Conservation (phyloP, 2,888 invertebrate species). For the Eupithecia insigniata region DNA sequence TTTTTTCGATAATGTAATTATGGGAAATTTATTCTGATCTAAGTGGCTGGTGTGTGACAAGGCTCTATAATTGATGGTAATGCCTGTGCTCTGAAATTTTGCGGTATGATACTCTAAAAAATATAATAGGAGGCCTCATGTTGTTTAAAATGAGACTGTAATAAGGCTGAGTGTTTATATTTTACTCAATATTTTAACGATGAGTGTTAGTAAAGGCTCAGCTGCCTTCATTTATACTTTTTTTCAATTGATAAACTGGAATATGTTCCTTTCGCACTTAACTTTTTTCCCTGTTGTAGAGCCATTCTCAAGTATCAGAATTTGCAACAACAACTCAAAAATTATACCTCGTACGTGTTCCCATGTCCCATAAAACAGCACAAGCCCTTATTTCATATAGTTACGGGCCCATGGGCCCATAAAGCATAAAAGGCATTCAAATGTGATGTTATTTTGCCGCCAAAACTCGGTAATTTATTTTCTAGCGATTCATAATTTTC, state of each 20-base stretch:
- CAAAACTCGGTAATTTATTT: constrained; percentile 84
- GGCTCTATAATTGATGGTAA: constrained; percentile 21
- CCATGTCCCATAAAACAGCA: constrained; percentile 77
- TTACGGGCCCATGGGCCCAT: constrained; percentile 75
- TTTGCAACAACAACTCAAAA: constrained; percentile 74
- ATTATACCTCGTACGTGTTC: constrained; percentile 80
- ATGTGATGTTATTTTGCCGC: constrained; percentile 85
- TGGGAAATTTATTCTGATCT: constrained; percentile 79
- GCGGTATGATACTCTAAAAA: not conserved
- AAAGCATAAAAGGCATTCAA: constrained; percentile 85
- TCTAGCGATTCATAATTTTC: constrained; percentile 84
- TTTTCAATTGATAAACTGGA: not conserved
- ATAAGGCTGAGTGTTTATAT: not conserved
- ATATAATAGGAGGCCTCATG: not conserved
- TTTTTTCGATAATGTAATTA: constrained; percentile 82
- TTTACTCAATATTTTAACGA: no score
- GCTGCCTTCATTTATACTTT: no score
- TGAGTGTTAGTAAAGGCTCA: no score
- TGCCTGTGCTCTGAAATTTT: not conserved
- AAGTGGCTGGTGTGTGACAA: constrained; percentile 48
- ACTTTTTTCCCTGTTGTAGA: constrained; percentile 28
- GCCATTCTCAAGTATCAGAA: constrained; percentile 45
- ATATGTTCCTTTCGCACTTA: not conserved
- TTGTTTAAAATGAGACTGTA: no score
- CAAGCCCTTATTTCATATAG: constrained; percentile 81